Evolutionary conservation across 2,113 vertebrate genomes (phyloP).

Genomic region (Leptocoma aspasia): DNA sequence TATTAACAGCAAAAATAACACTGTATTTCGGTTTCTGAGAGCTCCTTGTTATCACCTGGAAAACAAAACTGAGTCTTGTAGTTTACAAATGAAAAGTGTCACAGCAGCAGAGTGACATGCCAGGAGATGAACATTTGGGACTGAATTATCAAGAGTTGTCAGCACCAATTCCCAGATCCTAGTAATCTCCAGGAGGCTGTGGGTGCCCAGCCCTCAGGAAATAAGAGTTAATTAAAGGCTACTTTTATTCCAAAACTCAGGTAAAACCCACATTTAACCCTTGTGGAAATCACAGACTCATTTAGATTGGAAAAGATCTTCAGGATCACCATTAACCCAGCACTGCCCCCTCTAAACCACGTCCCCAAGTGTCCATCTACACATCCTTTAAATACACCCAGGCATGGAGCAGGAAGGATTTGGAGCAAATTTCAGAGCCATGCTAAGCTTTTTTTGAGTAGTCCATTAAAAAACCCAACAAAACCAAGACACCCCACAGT

Average conservation of each 20-base stretch:
- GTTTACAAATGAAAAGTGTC: not conserved
- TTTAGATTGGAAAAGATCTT: not conserved
- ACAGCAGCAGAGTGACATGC: not conserved
- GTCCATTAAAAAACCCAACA: not conserved
- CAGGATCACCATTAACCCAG: not conserved
- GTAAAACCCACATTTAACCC: not conserved
- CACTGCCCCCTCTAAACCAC: not conserved
- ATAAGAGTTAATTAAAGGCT: not conserved
- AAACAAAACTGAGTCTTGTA: not conserved
- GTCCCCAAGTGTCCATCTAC: not conserved
- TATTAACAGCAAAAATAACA: constrained; percentile 29
- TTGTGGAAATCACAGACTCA: not conserved
- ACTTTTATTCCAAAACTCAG: not conserved
- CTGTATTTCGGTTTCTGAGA: constrained; percentile 1
- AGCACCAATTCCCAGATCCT: not conserved
- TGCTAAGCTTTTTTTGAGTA: not conserved
- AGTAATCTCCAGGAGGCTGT: not conserved
- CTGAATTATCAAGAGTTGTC: not conserved
- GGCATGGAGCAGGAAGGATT: not conserved
- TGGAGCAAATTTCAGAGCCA: not conserved
- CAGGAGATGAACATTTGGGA: not conserved
- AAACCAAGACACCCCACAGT: not conserved
- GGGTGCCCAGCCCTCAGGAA: not conserved
- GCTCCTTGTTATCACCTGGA: constrained; percentile 20
- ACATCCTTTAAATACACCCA: not conserved